Conservation (phyloP, 2,113 vertebrate genomes). For the Panthera leo region DNA sequence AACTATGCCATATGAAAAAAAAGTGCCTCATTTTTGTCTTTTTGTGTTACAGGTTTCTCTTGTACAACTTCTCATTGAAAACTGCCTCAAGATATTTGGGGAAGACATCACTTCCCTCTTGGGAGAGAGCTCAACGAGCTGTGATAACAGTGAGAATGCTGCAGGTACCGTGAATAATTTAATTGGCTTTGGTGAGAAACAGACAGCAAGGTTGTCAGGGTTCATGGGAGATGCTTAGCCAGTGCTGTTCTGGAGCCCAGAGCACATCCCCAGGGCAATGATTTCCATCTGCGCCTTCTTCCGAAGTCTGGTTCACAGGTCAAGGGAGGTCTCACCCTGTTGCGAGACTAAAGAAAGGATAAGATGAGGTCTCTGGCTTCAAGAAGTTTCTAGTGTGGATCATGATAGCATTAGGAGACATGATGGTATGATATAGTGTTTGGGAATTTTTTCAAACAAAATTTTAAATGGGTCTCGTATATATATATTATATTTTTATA, state of each 20-base stretch:
- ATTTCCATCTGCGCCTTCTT: not conserved
- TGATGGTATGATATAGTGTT: not conserved
- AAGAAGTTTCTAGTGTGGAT: not conserved
- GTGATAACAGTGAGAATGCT: slow-evolving; percentile 83
- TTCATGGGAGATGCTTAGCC: not conserved
- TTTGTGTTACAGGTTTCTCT: slow-evolving; percentile 87
- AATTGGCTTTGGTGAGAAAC: not conserved
- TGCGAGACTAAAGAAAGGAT: not conserved
- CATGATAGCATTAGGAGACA: not conserved
- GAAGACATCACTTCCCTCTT: slow-evolving; percentile 87
- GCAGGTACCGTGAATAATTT: slow-evolving; percentile 81
- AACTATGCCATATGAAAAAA: not conserved
- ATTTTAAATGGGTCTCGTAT: not conserved
- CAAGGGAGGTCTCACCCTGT: not conserved
- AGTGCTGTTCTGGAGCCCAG: not conserved
- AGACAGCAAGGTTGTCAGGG: not conserved
- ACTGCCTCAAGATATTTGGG: slow-evolving; percentile 87
- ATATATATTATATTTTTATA: not conserved
- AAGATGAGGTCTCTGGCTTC: not conserved
- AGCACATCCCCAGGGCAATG: not conserved
- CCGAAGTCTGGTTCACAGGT: too few relatives aligned
- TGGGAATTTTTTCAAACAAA: not conserved
- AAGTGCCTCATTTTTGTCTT: not conserved
- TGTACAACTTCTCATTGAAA: slow-evolving; percentile 90
- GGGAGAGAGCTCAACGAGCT: slow-evolving; percentile 83